Percentiles rank a stretch among this genome's conserved stretches.
phyloP scores from a whole-genome alignment of 2,888 invertebrate species.

The Melitaea athalia region DNA sequence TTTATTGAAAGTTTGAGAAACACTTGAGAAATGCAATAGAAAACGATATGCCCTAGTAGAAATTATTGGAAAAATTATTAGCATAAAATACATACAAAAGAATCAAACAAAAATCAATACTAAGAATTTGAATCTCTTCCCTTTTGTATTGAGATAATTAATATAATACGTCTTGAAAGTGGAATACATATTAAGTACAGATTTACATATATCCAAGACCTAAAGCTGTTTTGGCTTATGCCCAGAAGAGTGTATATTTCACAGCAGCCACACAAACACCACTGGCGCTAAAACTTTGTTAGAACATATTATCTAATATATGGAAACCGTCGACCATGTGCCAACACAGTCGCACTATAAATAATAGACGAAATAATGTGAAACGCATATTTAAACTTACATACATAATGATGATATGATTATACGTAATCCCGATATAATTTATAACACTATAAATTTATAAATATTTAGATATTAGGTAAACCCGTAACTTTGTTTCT shows the following conservation, averaged over 20 bases:
- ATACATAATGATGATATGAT: neutral
- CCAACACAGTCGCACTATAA: constrained; percentile 7
- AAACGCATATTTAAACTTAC: constrained; percentile 1
- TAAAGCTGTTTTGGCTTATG: constrained; percentile 37
- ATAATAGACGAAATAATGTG: neutral
- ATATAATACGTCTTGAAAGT: neutral
- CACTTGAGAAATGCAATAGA: no score
- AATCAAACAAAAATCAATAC: no score
- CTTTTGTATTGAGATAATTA: no score
- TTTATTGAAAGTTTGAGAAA: no score
- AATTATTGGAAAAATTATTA: no score
- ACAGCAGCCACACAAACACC: constrained; percentile 36
- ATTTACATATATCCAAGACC: constrained; percentile 18
- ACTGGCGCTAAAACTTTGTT: constrained; percentile 28
- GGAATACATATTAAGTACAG: neutral
- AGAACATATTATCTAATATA: constrained; percentile 27
- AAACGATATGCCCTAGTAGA: no score
- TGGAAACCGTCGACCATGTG: constrained; percentile 12
- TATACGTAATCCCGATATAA: no score
- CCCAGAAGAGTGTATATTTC: constrained; percentile 38
- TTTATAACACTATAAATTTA: no score
- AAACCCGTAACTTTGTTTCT: no score
- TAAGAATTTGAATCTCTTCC: neutral
- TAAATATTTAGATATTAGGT: no score
- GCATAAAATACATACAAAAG: no score